These are phyloP conservation scores for Dryobotodes eremita DNA, from an alignment of 2,888 invertebrate species.

Conservation along the genomic window DNA sequence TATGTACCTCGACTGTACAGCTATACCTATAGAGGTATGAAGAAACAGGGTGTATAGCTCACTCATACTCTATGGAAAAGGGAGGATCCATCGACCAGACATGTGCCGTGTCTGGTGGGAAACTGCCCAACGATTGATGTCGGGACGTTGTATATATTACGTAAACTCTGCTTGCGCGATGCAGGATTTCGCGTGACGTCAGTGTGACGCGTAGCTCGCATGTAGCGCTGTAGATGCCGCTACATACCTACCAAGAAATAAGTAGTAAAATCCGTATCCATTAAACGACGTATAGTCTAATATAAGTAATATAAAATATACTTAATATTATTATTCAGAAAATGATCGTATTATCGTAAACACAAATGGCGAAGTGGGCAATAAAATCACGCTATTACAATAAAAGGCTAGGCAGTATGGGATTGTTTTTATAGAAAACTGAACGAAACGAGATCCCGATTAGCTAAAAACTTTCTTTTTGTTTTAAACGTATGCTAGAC, in stretches of 20 bases:
- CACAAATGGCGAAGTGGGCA: constrained; percentile 45
- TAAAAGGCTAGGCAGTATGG: constrained; percentile 39
- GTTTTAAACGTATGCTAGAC: not conserved
- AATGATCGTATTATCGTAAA: constrained; percentile 55
- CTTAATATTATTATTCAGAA: constrained; percentile 50
- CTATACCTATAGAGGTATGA: too few relatives aligned
- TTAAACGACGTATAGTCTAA: constrained; percentile 2
- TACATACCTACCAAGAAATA: not conserved
- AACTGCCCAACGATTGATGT: too few relatives aligned
- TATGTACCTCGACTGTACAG: not conserved
- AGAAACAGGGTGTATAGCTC: too few relatives aligned
- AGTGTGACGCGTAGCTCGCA: too few relatives aligned
- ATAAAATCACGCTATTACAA: constrained; percentile 54
- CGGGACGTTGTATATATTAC: too few relatives aligned
- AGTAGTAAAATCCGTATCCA: not conserved
- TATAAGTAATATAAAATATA: constrained; percentile 15
- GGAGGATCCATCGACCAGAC: too few relatives aligned
- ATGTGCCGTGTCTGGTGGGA: too few relatives aligned
- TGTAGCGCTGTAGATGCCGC: too few relatives aligned
- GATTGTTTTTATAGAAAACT: constrained; percentile 30
- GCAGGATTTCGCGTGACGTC: too few relatives aligned
- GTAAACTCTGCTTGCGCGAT: too few relatives aligned
- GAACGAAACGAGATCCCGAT: constrained; percentile 13
- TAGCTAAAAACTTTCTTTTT: not conserved
- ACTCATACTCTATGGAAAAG: too few relatives aligned